These are phyloP conservation scores for Perca schrenkii DNA, from an alignment of 2,113 vertebrate genomes.

Conservation along the genomic window DNA sequence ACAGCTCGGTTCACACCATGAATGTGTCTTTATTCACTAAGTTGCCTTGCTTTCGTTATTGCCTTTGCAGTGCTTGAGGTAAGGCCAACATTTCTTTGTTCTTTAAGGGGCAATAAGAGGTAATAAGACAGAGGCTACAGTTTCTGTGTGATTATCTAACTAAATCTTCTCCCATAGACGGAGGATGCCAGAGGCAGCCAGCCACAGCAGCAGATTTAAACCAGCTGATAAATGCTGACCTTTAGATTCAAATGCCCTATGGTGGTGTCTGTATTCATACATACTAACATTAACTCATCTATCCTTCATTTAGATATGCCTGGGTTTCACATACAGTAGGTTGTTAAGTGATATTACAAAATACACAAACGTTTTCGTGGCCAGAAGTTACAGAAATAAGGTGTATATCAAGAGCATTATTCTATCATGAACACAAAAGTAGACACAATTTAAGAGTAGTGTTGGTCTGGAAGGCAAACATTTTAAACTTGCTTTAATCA, in stretches of 20 bases:
- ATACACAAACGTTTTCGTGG: no score
- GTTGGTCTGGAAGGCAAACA: no score
- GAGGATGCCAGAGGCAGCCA: constrained; percentile 1
- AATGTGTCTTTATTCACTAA: not conserved
- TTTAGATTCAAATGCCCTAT: constrained; percentile 21
- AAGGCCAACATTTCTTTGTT: not conserved
- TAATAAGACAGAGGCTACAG: constrained; percentile 3
- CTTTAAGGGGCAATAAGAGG: constrained; percentile 21
- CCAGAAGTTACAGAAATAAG: no score
- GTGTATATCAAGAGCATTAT: no score
- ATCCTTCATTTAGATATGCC: not conserved
- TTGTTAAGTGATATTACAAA: no score
- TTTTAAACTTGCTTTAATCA: no score
- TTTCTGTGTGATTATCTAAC: constrained; percentile 14
- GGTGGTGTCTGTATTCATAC: constrained; percentile 5
- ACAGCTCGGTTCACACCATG: not conserved
- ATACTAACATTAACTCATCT: not conserved
- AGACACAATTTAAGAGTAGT: no score
- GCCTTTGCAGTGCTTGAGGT: not conserved
- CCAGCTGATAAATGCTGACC: constrained; percentile 42
- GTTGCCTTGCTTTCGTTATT: constrained; percentile 12
- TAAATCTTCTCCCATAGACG: not conserved
- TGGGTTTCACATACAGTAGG: no score
- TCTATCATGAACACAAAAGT: no score
- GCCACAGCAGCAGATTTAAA: constrained; percentile 18